These are phyloP conservation scores for Ommatoiulus sabulosus DNA, from an alignment of 2,888 invertebrate genomes.

Conservation along the genomic window DNA sequence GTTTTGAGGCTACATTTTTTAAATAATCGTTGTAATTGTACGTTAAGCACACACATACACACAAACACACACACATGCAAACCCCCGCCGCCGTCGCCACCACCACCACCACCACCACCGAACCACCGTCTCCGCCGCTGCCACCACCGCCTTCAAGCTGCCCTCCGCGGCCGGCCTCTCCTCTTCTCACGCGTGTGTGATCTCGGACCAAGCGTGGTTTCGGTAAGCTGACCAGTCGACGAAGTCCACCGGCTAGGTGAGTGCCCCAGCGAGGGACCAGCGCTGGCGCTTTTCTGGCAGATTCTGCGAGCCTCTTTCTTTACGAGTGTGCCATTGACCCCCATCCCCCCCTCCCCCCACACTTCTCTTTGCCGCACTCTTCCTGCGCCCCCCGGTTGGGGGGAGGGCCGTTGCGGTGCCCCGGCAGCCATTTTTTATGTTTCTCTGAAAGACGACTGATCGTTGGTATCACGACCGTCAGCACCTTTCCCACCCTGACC, in stretches of 20 bases:
- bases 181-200: constrained; percentile 9
- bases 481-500: not conserved
- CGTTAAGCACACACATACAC: constrained; percentile 49
- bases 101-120: not conserved
- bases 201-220: constrained; percentile 14
- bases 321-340: not conserved
- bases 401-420: not conserved
- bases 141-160: constrained; percentile 14
- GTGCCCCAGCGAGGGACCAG: constrained; percentile 29
- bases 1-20: constrained; percentile 52
- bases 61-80: constrained; percentile 48
- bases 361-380: not conserved
- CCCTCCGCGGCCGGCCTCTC: not conserved
- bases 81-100: constrained; percentile 1
- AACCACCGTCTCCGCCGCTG: not conserved
- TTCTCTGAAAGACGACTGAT: not conserved
- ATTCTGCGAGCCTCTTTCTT: not conserved
- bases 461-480: not conserved
- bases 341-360: not conserved
- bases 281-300: not conserved
- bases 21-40: constrained; percentile 47
- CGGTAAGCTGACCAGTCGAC: constrained; percentile 40
- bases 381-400: not conserved
- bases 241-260: constrained; percentile 45
- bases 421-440: not conserved